Evolutionary conservation across 2,113 vertebrate genomes (phyloP).

Genomic region (Cinclus cinclus): DNA sequence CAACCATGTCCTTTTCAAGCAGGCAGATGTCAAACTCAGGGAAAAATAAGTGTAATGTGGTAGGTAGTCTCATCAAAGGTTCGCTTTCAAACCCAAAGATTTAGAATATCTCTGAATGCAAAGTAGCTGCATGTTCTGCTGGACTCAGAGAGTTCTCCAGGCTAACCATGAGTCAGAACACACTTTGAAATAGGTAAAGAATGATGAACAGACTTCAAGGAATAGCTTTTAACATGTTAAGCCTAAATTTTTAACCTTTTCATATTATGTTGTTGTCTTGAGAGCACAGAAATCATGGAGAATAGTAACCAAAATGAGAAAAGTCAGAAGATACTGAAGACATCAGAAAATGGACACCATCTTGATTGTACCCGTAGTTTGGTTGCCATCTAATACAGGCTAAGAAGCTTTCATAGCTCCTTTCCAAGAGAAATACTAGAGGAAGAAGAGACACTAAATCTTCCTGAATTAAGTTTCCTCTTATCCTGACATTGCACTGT

Average conservation of each 20-base stretch:
- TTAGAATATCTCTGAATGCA: not conserved
- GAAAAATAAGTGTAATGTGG: not conserved
- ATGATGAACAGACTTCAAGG: not conserved
- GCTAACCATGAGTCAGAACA: not conserved
- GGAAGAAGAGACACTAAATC: not conserved
- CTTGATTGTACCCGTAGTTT: not conserved
- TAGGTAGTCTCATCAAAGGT: not conserved
- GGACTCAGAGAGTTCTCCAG: not conserved
- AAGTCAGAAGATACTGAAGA: not conserved
- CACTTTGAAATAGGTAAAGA: not conserved
- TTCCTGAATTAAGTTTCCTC: not conserved
- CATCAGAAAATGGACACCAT: not conserved
- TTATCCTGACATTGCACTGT: not conserved
- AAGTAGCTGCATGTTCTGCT: not conserved
- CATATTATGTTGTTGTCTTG: not conserved
- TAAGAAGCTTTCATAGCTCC: not conserved
- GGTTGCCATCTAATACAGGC: not conserved
- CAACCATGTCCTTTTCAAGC: not conserved
- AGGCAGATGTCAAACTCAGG: not conserved
- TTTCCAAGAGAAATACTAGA: not conserved
- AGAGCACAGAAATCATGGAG: not conserved
- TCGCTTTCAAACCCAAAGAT: not conserved
- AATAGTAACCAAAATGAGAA: not conserved
- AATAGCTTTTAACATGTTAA: not conserved
- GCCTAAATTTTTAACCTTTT: not conserved